Evolutionary conservation across 2,113 vertebrate species (phyloP), one percentile per base, ranked within the genome.

Genomic region (Ictalurus furcatus): DNA sequence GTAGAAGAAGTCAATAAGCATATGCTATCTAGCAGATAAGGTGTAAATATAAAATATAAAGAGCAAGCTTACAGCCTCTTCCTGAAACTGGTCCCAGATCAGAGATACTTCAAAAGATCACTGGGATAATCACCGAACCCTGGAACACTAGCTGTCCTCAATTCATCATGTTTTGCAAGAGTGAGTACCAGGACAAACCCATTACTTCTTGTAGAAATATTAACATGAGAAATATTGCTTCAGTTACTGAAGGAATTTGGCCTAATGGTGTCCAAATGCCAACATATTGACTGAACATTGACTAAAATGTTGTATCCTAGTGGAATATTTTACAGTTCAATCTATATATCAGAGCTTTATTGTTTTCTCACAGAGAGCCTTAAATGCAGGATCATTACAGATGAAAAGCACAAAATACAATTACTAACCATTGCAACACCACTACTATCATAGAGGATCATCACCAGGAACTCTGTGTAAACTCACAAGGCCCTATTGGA

Each of bases 41-140:
- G 6, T 84, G 37, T 44, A 84, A 44, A 65, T 44, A 30, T 8
- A 69, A 25, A 21, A 58, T 69, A 52, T 69, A 48, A 69, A 69
- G 5, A 85, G 6, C 84, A 85, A 17, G 63, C 4, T 52, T 48
- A 85, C 37, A 69, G 14, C 16, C 28, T 81, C n/a, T 30, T n/a
- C 48, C 52, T 56, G 58, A 14, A 56, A 81, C 28, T 30, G 28
- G 30, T 81, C 12, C 16, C 11, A 16, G 44, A 54, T n/a, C 76
- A 56, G 5, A n/a, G 28, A 82, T 81, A 80, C 34, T 44, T 44
- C 23, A 52, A 79, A 79, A 79, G 11, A 54, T 54, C 25, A 79
- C 25, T 52, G 80, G n/a, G 30, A 59, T 82, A 82, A 59, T 82
- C 80, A 59, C 19, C 59, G 56, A 82, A 82, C 80, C 56, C 54